phyloP scores from a whole-genome alignment of 2,113 vertebrate genomes.

The Alligator mississippiensis region DNA sequence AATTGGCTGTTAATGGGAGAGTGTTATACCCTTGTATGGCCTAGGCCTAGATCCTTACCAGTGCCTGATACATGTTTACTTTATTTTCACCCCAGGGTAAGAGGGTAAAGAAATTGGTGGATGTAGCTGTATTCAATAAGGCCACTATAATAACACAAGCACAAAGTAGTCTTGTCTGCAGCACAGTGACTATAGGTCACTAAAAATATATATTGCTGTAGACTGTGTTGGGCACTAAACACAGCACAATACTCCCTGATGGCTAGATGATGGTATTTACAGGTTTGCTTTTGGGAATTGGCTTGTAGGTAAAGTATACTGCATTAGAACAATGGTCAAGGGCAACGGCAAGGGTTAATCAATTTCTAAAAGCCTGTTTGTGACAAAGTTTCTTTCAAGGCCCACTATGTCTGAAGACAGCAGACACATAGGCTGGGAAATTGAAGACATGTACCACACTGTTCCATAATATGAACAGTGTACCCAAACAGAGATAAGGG shows the following conservation, averaged over 20 bases:
- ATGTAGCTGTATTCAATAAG: neutral
- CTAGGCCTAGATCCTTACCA: neutral
- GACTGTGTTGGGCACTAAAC: neutral
- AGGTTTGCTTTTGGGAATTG: too few relatives aligned
- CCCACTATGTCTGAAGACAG: too few relatives aligned
- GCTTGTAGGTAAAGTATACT: too few relatives aligned
- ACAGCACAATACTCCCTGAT: neutral
- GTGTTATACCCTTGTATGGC: neutral
- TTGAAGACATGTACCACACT: too few relatives aligned
- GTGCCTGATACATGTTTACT: neutral
- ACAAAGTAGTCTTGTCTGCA: neutral
- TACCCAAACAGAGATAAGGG: too few relatives aligned
- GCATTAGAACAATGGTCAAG: too few relatives aligned
- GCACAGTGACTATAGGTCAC: neutral
- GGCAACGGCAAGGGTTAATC: too few relatives aligned
- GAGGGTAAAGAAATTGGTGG: neutral
- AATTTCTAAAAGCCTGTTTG: too few relatives aligned
- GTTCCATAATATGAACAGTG: too few relatives aligned
- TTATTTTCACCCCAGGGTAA: neutral
- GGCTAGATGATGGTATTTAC: too few relatives aligned
- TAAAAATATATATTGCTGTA: neutral
- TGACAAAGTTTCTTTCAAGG: too few relatives aligned
- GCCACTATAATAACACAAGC: neutral
- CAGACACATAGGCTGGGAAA: too few relatives aligned
- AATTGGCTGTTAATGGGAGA: neutral